Evolutionary conservation across 2,888 invertebrate species (phyloP).

Genomic region (Patella depressa): DNA sequence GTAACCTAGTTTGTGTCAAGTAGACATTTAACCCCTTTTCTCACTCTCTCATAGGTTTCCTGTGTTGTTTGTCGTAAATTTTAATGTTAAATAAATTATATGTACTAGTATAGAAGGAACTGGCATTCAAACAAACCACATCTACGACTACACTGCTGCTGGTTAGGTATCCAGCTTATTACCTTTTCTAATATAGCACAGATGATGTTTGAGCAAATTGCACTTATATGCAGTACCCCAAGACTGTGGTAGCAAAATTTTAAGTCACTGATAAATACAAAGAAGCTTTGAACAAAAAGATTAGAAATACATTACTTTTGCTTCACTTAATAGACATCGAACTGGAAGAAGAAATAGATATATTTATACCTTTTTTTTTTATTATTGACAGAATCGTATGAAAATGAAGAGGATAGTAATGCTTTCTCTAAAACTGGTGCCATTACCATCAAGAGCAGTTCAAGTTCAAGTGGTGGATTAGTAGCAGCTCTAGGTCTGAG

Average conservation of each 20-base stretch:
- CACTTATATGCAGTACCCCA: not conserved
- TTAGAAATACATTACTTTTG: not conserved
- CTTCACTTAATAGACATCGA: not conserved
- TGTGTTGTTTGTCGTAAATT: no score
- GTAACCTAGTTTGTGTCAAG: no score
- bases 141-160: not conserved
- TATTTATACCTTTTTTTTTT: conserved; percentile 21
- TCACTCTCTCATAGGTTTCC: no score
- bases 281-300: conserved; percentile 4
- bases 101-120: no score
- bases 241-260: no score
- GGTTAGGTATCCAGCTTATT: no score
- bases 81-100: no score
- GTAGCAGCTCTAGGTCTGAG: conserved; percentile 63
- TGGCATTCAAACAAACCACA: no score
- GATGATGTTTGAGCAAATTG: not conserved
- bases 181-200: not conserved
- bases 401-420: conserved; percentile 65
- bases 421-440: conserved; percentile 69
- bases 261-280: no score
- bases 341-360: not conserved
- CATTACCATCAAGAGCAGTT: conserved; percentile 68
- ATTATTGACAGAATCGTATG: conserved; percentile 53
- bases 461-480: conserved; percentile 67
- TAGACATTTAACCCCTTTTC: no score